Conservation (phyloP, 2,797 vertebrate species). For the Distichodus sexfasciatus region DNA sequence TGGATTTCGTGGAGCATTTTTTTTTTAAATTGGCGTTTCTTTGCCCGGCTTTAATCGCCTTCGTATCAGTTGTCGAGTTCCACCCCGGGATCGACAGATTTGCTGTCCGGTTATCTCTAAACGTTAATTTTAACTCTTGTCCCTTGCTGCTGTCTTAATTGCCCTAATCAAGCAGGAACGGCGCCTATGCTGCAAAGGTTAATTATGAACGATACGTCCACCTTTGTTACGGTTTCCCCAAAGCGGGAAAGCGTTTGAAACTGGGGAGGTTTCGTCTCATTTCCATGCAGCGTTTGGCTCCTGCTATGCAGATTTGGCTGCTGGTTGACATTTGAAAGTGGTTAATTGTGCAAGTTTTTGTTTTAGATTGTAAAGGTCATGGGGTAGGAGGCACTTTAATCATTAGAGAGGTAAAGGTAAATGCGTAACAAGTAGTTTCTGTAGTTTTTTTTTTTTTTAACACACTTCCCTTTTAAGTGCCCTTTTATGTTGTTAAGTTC, state of each 20-base stretch:
- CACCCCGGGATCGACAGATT: no score
- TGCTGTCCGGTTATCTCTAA: conserved; percentile 4
- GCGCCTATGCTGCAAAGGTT: conserved; percentile 71
- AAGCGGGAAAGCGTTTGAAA: conserved; percentile 47
- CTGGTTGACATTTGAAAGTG: conserved; percentile 81
- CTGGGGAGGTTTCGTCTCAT: conserved; percentile 64
- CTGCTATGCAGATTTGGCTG: conserved; percentile 75
- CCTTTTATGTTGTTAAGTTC: no score
- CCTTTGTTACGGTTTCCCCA: conserved; percentile 63
- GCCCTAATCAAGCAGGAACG: conserved; percentile 67
- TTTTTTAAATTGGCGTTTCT: no score
- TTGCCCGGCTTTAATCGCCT: no score
- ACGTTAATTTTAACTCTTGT: not conserved
- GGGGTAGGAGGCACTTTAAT: conserved; percentile 54
- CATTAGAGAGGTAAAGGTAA: conserved; percentile 18
- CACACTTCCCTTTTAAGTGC: not conserved
- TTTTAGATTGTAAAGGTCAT: conserved; percentile 79
- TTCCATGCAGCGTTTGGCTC: conserved; percentile 66
- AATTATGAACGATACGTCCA: conserved; percentile 77
- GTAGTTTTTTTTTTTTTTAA: conserved; percentile 53
- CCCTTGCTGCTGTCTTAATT: conserved; percentile 65
- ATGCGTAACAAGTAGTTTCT: conserved; percentile 61
- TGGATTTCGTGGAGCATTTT: no score
- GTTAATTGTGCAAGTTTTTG: conserved; percentile 84
- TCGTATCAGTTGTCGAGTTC: no score